Percentiles rank a stretch among this genome's conserved stretches.
Evolutionary conservation across 2,113 vertebrate species (phyloP).

Genomic region (Eurystomus gularis): DNA sequence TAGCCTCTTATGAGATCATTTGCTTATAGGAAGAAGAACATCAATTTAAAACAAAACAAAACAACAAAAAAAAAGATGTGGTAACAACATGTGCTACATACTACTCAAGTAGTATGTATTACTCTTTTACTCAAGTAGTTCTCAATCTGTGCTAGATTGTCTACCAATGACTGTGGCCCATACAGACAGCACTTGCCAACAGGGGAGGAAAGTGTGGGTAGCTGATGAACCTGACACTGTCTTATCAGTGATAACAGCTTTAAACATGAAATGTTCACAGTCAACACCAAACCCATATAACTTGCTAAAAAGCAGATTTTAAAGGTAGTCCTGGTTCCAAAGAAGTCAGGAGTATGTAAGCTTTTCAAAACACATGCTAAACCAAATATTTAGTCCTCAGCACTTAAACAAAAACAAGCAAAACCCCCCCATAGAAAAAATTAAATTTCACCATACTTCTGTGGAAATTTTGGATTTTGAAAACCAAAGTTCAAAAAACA

Average conservation of each 20-base stretch:
- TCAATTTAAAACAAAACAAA: neutral
- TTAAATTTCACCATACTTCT: neutral
- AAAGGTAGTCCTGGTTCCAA: neutral
- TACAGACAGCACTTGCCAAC: neutral
- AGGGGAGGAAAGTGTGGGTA: neutral
- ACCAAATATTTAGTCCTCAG: neutral
- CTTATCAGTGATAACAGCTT: neutral
- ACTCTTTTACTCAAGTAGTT: neutral
- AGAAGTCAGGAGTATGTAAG: neutral
- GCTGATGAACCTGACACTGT: neutral
- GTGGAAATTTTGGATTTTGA: neutral
- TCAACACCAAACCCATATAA: neutral
- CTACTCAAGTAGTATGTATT: neutral
- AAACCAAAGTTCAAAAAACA: neutral
- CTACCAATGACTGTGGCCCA: neutral
- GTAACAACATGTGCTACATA: no score
- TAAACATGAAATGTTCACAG: neutral
- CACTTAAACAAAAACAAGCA: neutral
- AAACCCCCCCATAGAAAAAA: fast-evolving
- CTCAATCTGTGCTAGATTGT: neutral
- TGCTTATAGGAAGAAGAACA: neutral
- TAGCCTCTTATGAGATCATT: neutral
- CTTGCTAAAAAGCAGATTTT: neutral
- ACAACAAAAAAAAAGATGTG: no score
- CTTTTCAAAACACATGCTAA: neutral